Base-by-base conservation (phyloP, 2,113 vertebrate genomes). In the Pterocles gutturalis region DNA sequence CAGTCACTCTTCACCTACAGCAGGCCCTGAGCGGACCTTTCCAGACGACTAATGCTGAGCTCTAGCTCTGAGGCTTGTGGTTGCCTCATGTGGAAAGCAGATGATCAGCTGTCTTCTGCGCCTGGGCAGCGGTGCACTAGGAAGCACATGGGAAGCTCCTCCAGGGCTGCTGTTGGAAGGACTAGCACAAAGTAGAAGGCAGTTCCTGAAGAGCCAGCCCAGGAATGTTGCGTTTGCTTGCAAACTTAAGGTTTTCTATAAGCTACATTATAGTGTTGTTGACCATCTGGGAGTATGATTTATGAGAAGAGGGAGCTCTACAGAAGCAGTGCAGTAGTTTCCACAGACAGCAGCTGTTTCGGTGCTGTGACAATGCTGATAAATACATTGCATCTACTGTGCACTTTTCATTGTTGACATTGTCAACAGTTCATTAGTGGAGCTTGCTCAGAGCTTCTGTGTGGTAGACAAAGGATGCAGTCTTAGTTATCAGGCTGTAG, bases 401-500 rank as follows among this genome's bases (percentile, higher is more conserved):
- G 91, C 88, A 87, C 84, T 80, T 94, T 80, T 83, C 92, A 70
- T 95, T 95, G 96, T 95, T 94, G 94, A 92, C 95, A 78, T 41
- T 96, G 96, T 97, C 95, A 96, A 96, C 95, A 96, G 95, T 96
- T 97, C 94, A 97, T 97, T 97, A 97, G 91, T 18, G 70, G 70
- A 85, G 91, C 91, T 97, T 95, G 88, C 82, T 96, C 82, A 70
- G 82, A 94, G 90, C 82, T 89, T 90, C 80, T 96, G 65, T 85
- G 83, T 93, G 66, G 60, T 66, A 83, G 89, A 93, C 61, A 77
- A 91, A 72, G 43, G 93, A 89, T 33, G 78, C 28, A 43, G 34
- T 41, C 36, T 31, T 51, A 20, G 29, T 90, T 94, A 72, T 89
- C 75, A n/a, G 75, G 60, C 66, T 95, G 41, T 86, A 90, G 58